phyloP scores from a whole-genome alignment of 2,888 invertebrate genomes.

The Disparrhopalites patrizii region DNA sequence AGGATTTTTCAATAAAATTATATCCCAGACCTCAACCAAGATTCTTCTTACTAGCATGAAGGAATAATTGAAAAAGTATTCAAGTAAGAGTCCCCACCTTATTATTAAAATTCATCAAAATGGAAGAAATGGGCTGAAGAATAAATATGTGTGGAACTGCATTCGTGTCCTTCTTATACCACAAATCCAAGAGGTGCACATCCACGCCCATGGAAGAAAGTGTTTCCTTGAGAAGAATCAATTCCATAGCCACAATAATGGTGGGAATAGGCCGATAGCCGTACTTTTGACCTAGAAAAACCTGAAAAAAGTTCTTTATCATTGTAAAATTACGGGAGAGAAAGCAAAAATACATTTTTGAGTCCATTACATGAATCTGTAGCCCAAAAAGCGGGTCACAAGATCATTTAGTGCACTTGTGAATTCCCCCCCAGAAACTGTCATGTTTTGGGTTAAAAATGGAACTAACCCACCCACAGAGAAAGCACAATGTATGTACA shows the following conservation, averaged over 20 bases:
- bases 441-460: no score
- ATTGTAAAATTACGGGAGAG: no score
- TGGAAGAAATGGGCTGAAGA: slow-evolving; percentile 94
- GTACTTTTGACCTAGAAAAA: slow-evolving; percentile 96
- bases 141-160: slow-evolving; percentile 93
- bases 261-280: slow-evolving; percentile 97
- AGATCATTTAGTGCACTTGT: no score
- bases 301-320: slow-evolving; percentile 54
- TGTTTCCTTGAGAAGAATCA: slow-evolving; percentile 81
- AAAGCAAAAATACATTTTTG: no score
- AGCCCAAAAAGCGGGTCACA: no score
- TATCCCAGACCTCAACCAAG: no score
- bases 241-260: slow-evolving; percentile 84
- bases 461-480: no score
- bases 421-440: no score
- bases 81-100: slow-evolving; percentile 64
- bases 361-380: no score
- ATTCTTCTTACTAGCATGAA: background rate
- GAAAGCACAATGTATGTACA: no score
- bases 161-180: slow-evolving; percentile 96
- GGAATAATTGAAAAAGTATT: background rate
- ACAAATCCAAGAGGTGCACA: slow-evolving; percentile 76
- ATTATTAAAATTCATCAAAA: slow-evolving; percentile 94
- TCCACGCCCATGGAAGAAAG: slow-evolving; percentile 77
- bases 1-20: no score